These are phyloP conservation scores for Anolis sagrei DNA, from an alignment of 2,113 vertebrate species.

Conservation along the genomic window DNA sequence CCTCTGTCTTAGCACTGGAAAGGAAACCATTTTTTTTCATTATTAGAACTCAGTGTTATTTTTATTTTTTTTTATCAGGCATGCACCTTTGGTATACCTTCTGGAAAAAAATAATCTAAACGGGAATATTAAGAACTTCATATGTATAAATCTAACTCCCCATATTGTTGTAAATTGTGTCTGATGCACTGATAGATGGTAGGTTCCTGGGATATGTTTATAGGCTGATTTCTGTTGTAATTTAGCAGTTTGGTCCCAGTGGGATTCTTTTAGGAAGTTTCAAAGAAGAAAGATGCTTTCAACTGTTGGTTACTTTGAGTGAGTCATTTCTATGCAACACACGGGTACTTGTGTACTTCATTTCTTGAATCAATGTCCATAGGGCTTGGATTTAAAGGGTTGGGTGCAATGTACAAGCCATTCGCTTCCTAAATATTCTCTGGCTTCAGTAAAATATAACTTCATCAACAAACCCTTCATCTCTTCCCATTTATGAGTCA, in stretches of 20 bases:
- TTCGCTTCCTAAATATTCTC: constrained; percentile 1
- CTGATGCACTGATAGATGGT: constrained; percentile 48
- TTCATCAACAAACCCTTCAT: constrained; percentile 32
- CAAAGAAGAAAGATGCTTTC: constrained; percentile 62
- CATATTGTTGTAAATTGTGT: constrained; percentile 54
- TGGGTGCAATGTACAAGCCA: constrained; percentile 16
- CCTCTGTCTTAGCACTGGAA: background rate
- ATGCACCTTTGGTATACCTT: background rate
- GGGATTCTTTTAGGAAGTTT: constrained; percentile 71
- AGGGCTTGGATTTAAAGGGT: constrained; percentile 4
- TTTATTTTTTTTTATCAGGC: constrained; percentile 14
- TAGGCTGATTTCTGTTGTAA: constrained; percentile 65
- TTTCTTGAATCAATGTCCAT: constrained; percentile 64
- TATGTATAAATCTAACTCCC: constrained; percentile 50
- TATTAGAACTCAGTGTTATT: background rate
- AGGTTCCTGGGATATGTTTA: constrained; percentile 62
- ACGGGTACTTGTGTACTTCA: constrained; percentile 61
- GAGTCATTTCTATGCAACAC: constrained; percentile 70
- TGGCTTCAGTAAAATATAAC: constrained; percentile 31
- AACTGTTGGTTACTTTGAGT: constrained; percentile 61
- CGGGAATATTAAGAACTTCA: constrained; percentile 9
- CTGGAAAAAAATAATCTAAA: background rate
- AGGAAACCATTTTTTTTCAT: background rate
- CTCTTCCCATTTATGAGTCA: constrained; percentile 42
- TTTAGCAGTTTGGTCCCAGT: constrained; percentile 72